Percentiles rank a stretch among this genome's conserved stretches.
These are phyloP conservation scores for Diarsia rubi DNA, from an alignment of 2,888 invertebrate species.

Conservation along the genomic window DNA sequence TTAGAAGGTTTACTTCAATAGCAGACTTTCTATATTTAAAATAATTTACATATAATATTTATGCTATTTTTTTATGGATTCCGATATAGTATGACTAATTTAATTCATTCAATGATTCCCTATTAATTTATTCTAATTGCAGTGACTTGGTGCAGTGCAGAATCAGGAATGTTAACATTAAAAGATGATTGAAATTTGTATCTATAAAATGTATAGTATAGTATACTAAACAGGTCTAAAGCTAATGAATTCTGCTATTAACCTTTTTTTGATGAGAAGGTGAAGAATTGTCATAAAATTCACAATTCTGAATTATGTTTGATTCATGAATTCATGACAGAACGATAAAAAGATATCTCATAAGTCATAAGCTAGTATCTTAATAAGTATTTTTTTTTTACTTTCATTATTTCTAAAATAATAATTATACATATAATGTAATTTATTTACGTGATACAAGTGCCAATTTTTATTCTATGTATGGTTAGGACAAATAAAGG, in stretches of 20 bases:
- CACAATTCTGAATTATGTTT: conserved; percentile 8
- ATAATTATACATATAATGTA: conserved; percentile 35
- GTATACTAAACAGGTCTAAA: conserved; percentile 10
- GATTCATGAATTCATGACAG: conserved; percentile 5
- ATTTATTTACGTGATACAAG: conserved; percentile 58
- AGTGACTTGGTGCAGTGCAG: conserved; percentile 25
- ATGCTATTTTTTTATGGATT: conserved; percentile 1
- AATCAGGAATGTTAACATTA: conserved; percentile 49
- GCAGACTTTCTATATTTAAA: conserved; percentile 4
- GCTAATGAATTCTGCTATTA: conserved; percentile 16
- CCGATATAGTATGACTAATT: conserved; percentile 4
- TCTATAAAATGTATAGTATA: conserved; percentile 10
- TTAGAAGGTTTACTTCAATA: conserved; percentile 4
- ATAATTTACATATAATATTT: conserved; percentile 10
- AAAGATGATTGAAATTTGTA: conserved; percentile 5
- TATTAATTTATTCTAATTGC: conserved; percentile 25
- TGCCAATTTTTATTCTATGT: conserved; percentile 29
- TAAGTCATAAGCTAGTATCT: conserved; percentile 28
- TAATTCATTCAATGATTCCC: conserved; percentile 2
- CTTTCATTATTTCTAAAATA: conserved; percentile 40
- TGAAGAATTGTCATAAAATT: conserved; percentile 35
- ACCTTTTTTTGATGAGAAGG: not conserved
- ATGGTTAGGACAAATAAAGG: conserved; percentile 69
- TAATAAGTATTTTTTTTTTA: conserved; percentile 27
- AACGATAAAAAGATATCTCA: conserved; percentile 40